Base-by-base conservation (phyloP, 1,140 invertebrate species). In the Globodera rostochiensis region DNA sequence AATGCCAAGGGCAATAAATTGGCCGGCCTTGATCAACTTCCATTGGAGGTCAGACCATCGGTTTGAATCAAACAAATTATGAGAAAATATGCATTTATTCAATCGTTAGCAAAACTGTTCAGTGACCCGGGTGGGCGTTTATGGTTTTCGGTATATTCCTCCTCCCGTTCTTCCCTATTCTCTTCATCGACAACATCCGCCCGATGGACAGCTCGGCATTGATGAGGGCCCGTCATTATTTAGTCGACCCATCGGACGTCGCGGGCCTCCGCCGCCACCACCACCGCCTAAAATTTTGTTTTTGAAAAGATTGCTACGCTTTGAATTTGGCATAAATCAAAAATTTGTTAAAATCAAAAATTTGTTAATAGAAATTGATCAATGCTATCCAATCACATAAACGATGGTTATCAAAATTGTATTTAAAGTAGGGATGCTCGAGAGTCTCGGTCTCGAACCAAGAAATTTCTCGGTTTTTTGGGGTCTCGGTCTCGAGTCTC, bases 181-280 rank as follows among this genome's bases (percentile, higher is more conserved):
- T 36, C 36, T 36, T 82, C 78, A 82, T 73, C 81, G 66, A 49
- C 81, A 82, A 66, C 81, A 82, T 60, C 81, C 81, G 50, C 81
- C 81, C 15, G n/a, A n/a, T 6, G 81, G 81, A 73, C 81, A 82
- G 67, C 81, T 82, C 60, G 81, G 81, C 81, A 82, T 82, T n/a
- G 80, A 82, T 45, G 79, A 82, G 6, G 79, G 81, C 8, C 81
- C 81, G 19, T 71, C 70, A 71, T 60, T 83, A 21, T 82, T 82
- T 5, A 82, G 64, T 45, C 81, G 79, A 53, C 81, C 81, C 50
- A 82, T 82, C 47, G 81, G 76, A 67, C 81, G 77, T 49, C 81
- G 50, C 25, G 67, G 67, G 6, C 69, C 69, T 15, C 80, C 80
- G 15, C 81, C 81, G 21, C 70, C 71, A 69, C 64, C 73, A 57